Base-by-base conservation (phyloP, 2,797 vertebrate species). In the Cryptoprocta ferox region DNA sequence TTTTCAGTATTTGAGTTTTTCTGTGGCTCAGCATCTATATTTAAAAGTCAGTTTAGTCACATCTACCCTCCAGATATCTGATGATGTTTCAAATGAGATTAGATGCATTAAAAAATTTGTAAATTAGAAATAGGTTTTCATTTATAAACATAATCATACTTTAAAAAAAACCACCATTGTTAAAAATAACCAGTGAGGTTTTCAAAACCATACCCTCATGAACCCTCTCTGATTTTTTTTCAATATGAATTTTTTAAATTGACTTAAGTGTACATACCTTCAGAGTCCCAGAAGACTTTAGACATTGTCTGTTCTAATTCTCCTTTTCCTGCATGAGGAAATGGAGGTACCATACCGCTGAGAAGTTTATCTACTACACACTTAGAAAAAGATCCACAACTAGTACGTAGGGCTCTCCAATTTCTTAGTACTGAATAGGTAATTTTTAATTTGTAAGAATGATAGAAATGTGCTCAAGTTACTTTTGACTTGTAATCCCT, bases 1-100 rank as follows among this genome's bases (percentile, higher is more conserved):
- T 65, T 94, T 71, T 65, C 53, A 95, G 61, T 28, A 26, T 87
- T 80, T 28, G 37, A 91, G 78, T 6, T 35, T 93, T 95, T 84
- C 35, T 12, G 0, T 30, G n/a, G 4, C 12, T 95, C 56, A 32
- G 10, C 42, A 35, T 90, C 53, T 75, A 12, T 24, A 45, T 3
- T 42, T 56, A 61, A n/a, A 39, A 37, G 11, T 89, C 32, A 53
- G 19, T 53, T 39, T 87, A 53, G 39, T 65, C 12, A 7, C 16
- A 35, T 28, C 59, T 53, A 18, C 6, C 4, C 10, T 82, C 11
- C 83, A 35, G 13, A 71, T 45, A 39, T 82, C 48, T 75, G 32
- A 87, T 88, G 19, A 66, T 73, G 30, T 37, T 94, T 3, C 32
- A 75, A 66, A 79, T 59, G 21, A 89, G 56, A 81, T 37, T 63